These are phyloP conservation scores for Frankliniella fusca DNA, from an alignment of 2,888 invertebrate genomes.

Conservation along the genomic window DNA sequence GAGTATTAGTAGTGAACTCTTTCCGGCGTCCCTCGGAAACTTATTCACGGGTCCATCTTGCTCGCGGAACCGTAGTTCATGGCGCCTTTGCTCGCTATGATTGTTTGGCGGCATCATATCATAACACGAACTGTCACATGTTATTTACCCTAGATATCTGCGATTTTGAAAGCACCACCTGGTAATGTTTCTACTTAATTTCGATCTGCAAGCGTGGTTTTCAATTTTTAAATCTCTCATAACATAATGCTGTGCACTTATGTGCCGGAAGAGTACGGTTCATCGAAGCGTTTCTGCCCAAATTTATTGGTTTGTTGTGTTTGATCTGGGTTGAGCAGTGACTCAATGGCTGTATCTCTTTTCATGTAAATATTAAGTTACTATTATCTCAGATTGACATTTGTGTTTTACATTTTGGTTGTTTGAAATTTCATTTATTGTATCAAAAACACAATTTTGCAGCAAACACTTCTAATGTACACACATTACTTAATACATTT, in stretches of 20 bases:
- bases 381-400: too few species aligned
- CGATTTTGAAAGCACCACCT: too few species aligned
- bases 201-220: background rate
- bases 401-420: too few species aligned
- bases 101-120: background rate
- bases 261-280: background rate
- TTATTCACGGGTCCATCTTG: constrained; percentile 7
- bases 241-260: background rate
- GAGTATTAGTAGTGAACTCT: background rate
- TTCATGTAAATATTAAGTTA: too few species aligned
- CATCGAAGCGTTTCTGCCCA: constrained; percentile 41
- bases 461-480: too few species aligned
- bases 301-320: constrained; percentile 38
- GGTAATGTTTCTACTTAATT: too few species aligned
- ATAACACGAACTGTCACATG: too few species aligned
- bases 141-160: too few species aligned
- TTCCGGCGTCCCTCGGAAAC: background rate
- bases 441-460: too few species aligned
- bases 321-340: background rate
- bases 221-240: background rate
- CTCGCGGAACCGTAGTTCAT: constrained; percentile 14
- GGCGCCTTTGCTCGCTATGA: background rate
- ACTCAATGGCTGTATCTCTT: too few species aligned
- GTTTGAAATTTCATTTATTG: too few species aligned
- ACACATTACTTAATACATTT: background rate